phyloP scores from a whole-genome alignment of 1,140 invertebrate species.

The Papilio glaucus region DNA sequence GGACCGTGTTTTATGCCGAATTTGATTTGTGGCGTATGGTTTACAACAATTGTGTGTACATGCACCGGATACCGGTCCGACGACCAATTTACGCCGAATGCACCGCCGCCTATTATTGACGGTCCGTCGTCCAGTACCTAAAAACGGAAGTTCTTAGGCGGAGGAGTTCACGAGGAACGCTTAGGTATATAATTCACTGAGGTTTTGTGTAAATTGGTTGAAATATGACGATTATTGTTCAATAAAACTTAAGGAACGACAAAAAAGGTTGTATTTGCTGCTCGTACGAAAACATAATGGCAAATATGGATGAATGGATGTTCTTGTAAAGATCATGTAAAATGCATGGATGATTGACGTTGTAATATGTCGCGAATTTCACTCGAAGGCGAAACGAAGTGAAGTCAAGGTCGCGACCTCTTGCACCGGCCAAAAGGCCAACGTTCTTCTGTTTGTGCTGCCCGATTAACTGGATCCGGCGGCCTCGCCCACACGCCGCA shows the following conservation, averaged over 20 bases:
- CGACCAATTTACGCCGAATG: too few species aligned
- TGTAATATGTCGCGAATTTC: background rate
- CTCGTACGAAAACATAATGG: too few species aligned
- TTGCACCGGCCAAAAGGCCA: slow-evolving; percentile 46
- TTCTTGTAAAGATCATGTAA: background rate
- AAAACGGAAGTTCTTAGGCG: too few species aligned
- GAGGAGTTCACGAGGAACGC: too few species aligned
- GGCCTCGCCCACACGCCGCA: slow-evolving; percentile 42
- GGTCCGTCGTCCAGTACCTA: too few species aligned
- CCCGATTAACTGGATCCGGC: slow-evolving; percentile 40
- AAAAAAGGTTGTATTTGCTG: background rate
- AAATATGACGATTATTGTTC: background rate
- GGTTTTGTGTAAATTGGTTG: background rate
- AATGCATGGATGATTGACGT: background rate
- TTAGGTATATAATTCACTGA: too few species aligned
- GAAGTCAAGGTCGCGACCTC: slow-evolving; percentile 53
- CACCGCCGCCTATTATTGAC: too few species aligned
- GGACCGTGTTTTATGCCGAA: too few species aligned
- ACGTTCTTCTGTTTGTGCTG: slow-evolving; percentile 47
- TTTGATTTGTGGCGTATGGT: too few species aligned
- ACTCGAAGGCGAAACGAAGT: background rate
- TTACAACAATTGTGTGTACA: too few species aligned
- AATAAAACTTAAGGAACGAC: background rate
- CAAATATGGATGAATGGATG: too few species aligned
- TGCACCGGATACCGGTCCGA: too few species aligned